Evolutionary conservation across 2,113 vertebrate genomes (phyloP), one percentile per base, ranked within the genome.

Genomic region (Origma solitaria): DNA sequence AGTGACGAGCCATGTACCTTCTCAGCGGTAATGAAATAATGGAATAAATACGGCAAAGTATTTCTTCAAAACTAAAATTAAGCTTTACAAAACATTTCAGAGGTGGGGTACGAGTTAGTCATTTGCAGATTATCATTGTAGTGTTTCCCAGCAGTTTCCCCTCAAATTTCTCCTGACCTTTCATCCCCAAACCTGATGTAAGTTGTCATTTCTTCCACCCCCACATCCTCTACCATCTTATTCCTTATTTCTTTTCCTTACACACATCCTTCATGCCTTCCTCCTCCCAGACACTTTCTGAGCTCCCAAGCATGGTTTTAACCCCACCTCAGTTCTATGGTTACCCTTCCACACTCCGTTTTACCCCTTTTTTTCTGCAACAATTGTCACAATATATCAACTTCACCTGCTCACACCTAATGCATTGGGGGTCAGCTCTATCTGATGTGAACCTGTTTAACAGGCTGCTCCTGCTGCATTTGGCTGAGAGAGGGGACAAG

Each of bases 321-420:
- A 45, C 8, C 21, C 16, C 31, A 19, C 10, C 12, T 82, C 35
- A 71, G 19, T 50, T 25, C 60, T 33, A 21, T 37, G 37, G 3
- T 68, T 53, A 51, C 51, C 81, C 42, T 70, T 71, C 40, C 50
- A 61, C 9, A 10, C 6, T 47, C 21, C 51, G 61, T 60, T 17
- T n/a, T 27, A 65, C 1, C n/a, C 81, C 7, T 11, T 42, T 35
- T 61, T 66, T 87, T 75, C 47, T 72, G 33, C n/a, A 42, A 33
- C 21, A 66, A 31, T 23, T 60, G 4, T 25, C 2, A 1, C 12
- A 37, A 22, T 7, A 49, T 27, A 45, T 28, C 0, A 2, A 64
- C 17, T 49, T 90, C 49, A 71, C 37, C 47, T 53, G 20, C 50
- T 62, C 65, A 28, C 45, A 20, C 4, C 2, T 42, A 33, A 24